Evolutionary conservation across 1,140 invertebrate species (phyloP).

Genomic region (Neoseiulus cucumeris): DNA sequence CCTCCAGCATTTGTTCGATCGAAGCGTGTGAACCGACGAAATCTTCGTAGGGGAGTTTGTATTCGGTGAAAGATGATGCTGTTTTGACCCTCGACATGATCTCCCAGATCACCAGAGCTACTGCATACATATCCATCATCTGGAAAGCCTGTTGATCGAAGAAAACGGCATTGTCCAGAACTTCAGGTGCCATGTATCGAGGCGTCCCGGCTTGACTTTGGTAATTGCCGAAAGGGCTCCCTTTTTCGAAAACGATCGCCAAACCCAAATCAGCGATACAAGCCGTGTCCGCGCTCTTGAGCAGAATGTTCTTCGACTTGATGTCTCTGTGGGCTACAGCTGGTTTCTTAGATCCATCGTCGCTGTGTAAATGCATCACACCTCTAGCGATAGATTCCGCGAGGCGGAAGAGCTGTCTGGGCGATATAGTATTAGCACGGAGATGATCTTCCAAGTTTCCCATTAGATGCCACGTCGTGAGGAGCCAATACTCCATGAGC

Average conservation of each 20-base stretch:
- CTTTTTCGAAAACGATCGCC: slow-evolving; percentile 75
- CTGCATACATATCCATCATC: slow-evolving; percentile 94
- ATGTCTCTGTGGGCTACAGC: slow-evolving; percentile 91
- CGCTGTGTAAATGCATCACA: slow-evolving; percentile 64
- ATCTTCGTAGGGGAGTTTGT: slow-evolving; percentile 79
- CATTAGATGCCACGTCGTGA: slow-evolving; percentile 78
- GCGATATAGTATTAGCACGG: slow-evolving; percentile 60
- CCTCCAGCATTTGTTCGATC: slow-evolving; percentile 87
- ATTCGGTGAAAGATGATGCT: slow-evolving; percentile 44
- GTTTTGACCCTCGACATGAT: slow-evolving; percentile 45
- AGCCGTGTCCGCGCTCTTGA: slow-evolving; percentile 73
- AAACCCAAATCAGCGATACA: slow-evolving; percentile 96
- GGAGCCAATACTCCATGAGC: slow-evolving; percentile 75
- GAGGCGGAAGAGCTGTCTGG: slow-evolving; percentile 64
- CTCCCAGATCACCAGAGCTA: slow-evolving; percentile 89
- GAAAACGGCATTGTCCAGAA: slow-evolving; percentile 89
- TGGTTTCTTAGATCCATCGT: slow-evolving; percentile 54
- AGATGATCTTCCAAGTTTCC: slow-evolving; percentile 87
- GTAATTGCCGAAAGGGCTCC: slow-evolving; percentile 47
- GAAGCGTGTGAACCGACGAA: slow-evolving; percentile 86
- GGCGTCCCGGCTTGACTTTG: slow-evolving; percentile 81
- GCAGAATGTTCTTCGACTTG: slow-evolving; percentile 89
- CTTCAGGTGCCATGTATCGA: slow-evolving; percentile 95
- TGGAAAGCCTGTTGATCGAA: slow-evolving; percentile 86
- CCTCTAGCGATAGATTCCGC: slow-evolving; percentile 64